Evolutionary conservation across 2,113 vertebrate species (phyloP), one percentile per base, ranked within the genome.

Genomic region (Urocynchramus pylzowi): DNA sequence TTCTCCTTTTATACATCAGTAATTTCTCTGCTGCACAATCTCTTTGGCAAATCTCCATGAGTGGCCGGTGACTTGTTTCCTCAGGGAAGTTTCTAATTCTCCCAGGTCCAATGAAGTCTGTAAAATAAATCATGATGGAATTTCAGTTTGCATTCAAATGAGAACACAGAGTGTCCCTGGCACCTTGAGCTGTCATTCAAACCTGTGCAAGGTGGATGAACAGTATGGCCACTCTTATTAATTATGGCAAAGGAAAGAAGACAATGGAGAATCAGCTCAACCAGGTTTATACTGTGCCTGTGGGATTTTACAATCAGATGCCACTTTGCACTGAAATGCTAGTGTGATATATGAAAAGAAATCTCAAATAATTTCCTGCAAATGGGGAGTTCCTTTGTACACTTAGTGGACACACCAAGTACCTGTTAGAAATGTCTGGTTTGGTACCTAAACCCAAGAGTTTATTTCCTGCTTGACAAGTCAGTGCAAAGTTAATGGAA

Each of bases 111-210:
- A 37, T 13, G 61, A 92, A 86, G 86, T 60, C 82, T 73, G 44
- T 56, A 56, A 85, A 87, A 91, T 45, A 93, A 93, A 83, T 91
- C 57, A 85, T 27, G n/a, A 73, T 50, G 42, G 27, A 50, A 59
- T 49, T 93, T 87, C 81, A 68, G 61, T 73, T 87, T 91, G 74
- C 87, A 93, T 87, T 89, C n/a, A 73, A 69, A 91, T 59, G 74
- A 76, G 84, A 94, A 69, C 49, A 52, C 24, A 65, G 78, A 47
- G 19, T 24, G 47, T 68, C 35, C 56, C 89, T 89, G 64, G 57
- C 45, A 75, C 61, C 74, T 78, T 64, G 39, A 93, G 69, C 73
- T 84, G 92, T 83, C 67, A 90, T 61, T 92, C 79, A 93, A 76
- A 90, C 30, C 67, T 47, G 16, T 61, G 61, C 30, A 52, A 76